Evolutionary conservation across 2,888 invertebrate species (phyloP).

Genomic region (Torymus aiolomorphi): DNA sequence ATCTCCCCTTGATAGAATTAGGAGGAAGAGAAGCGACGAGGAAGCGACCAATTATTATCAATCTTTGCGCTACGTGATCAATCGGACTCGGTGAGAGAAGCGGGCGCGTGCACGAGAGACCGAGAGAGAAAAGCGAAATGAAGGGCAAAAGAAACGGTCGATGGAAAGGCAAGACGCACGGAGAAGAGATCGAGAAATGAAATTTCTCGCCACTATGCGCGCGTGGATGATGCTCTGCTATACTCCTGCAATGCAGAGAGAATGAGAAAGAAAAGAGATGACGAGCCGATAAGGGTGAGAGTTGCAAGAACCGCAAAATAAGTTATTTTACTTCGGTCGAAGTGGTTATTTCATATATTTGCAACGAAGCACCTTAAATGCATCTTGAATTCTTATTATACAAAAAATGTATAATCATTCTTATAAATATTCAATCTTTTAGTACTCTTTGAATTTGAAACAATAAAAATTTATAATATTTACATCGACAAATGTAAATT

Average conservation of each 20-base stretch:
- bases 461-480: no score
- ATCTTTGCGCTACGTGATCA: slow-evolving; percentile 57
- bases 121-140: slow-evolving; percentile 34
- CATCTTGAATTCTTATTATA: no score
- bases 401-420: no score
- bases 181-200: slow-evolving; percentile 41
- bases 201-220: slow-evolving; percentile 32
- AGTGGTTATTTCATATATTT: background rate
- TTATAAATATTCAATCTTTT: no score
- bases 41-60: slow-evolving; percentile 58
- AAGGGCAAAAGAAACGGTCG: slow-evolving; percentile 38
- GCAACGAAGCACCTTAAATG: no score
- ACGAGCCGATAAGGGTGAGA: slow-evolving; percentile 33
- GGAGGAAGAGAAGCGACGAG: slow-evolving; percentile 48
- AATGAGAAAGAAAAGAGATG: background rate
- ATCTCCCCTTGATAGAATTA: slow-evolving; percentile 38
- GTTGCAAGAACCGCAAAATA: slow-evolving; percentile 7
- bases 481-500: no score
- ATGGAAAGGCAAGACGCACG: background rate
- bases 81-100: slow-evolving; percentile 20
- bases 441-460: no score
- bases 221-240: no score
- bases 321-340: background rate
- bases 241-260: background rate
- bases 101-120: background rate